These are phyloP conservation scores for Diadromus collaris DNA, from an alignment of 2,888 invertebrate genomes.

Conservation along the genomic window DNA sequence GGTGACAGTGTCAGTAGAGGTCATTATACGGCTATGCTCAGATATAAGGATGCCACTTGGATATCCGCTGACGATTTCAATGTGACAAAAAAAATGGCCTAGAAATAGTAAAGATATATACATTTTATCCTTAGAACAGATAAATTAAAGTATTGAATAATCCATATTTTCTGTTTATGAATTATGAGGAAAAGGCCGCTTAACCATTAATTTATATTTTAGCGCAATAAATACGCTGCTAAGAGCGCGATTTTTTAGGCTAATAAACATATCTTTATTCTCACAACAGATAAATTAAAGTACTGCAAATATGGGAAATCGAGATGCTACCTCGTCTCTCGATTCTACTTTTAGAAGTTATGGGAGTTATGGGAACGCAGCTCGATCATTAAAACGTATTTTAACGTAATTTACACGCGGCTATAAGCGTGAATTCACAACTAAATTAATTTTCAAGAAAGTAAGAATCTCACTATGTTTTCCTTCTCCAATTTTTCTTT, in stretches of 20 bases:
- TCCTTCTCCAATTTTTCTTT: no score
- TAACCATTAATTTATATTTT: background rate
- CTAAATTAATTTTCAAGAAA: background rate
- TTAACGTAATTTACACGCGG: background rate
- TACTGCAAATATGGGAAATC: no score
- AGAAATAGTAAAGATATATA: constrained; percentile 29
- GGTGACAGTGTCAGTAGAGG: background rate
- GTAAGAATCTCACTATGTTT: background rate
- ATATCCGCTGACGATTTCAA: constrained; percentile 26
- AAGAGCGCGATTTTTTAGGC: background rate
- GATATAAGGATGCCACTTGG: constrained; percentile 10
- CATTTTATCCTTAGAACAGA: background rate
- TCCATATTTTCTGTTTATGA: background rate
- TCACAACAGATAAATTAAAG: background rate
- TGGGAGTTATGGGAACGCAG: background rate
- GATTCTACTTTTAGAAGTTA: background rate
- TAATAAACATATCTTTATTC: constrained; percentile 1
- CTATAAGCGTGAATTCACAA: background rate
- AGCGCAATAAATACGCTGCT: background rate
- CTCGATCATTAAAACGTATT: background rate
- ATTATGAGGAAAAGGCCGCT: background rate
- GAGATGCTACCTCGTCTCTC: no score
- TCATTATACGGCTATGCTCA: constrained; percentile 35
- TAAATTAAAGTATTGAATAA: background rate
- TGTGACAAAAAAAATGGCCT: constrained; percentile 25